Conservation (phyloP, 2,797 vertebrate genomes). For the Gambusia yucatana region DNA sequence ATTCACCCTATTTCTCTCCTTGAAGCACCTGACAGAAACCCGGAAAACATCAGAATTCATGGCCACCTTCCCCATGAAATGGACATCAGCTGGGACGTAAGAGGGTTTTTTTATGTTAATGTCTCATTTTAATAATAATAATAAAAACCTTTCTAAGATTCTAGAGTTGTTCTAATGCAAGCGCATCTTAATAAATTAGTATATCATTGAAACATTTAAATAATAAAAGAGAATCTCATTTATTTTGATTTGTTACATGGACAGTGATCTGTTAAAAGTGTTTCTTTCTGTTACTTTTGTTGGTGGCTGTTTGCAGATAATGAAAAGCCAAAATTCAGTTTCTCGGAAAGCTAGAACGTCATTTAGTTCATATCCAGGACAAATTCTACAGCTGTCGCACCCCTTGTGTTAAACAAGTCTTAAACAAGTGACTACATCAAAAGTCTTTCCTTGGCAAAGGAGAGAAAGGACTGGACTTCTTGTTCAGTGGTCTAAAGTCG, state of each 20-base stretch:
- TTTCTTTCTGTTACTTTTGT: not conserved
- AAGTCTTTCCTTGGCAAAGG: no score
- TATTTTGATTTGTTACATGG: not conserved
- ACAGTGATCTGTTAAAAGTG: not conserved
- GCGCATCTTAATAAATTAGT: not conserved
- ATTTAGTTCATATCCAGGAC: not conserved
- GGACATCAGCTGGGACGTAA: slow-evolving; percentile 95
- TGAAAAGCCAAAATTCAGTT: not conserved
- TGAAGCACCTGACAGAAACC: slow-evolving; percentile 92
- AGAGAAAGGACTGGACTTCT: no score
- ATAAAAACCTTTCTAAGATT: not conserved
- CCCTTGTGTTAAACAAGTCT: not conserved
- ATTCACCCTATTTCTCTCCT: slow-evolving; percentile 27
- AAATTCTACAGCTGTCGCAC: no score
- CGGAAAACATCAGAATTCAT: slow-evolving; percentile 88
- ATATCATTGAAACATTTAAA: not conserved
- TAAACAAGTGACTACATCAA: not conserved
- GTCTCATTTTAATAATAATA: not conserved
- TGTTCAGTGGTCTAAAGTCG: no score
- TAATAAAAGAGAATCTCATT: not conserved
- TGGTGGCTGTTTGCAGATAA: not conserved
- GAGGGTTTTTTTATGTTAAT: slow-evolving; percentile 17
- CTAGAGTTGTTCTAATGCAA: not conserved
- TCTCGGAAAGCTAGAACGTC: not conserved
- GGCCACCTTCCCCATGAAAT: slow-evolving; percentile 90